Percentiles rank a stretch among this genome's conserved stretches.
These are phyloP conservation scores for Pardalotus punctatus DNA, from an alignment of 2,113 vertebrate species.

Conservation along the genomic window DNA sequence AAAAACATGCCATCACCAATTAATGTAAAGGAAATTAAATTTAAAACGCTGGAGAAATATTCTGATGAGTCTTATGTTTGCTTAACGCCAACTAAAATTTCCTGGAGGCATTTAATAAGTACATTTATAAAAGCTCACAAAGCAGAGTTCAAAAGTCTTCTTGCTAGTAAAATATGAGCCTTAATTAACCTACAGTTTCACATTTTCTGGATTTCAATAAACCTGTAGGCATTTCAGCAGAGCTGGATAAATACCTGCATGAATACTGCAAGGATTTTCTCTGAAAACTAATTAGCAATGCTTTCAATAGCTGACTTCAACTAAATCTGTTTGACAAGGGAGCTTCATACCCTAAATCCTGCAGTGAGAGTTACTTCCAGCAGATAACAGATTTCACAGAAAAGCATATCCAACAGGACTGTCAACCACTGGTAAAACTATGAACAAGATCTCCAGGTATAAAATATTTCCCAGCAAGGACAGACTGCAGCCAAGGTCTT, in stretches of 20 bases:
- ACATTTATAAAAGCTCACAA: constrained; percentile 63
- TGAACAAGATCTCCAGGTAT: not conserved
- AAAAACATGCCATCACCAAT: not conserved
- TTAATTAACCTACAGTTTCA: constrained; percentile 68
- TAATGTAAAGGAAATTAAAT: constrained; percentile 49
- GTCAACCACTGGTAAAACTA: not conserved
- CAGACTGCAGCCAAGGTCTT: not conserved
- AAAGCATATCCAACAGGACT: not conserved
- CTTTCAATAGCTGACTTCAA: constrained; percentile 48
- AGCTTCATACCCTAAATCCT: constrained; percentile 40
- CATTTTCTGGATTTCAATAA: constrained; percentile 68
- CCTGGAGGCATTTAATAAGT: constrained; percentile 64
- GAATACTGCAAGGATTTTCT: constrained; percentile 57
- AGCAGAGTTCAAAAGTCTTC: constrained; percentile 63
- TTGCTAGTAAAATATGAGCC: constrained; percentile 55
- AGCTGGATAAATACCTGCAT: constrained; percentile 69
- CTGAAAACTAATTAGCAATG: constrained; percentile 67
- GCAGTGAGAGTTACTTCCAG: constrained; percentile 16
- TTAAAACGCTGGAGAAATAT: constrained; percentile 46
- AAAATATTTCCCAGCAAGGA: not conserved
- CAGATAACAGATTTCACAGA: constrained; percentile 5
- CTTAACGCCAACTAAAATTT: constrained; percentile 33
- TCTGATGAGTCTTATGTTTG: constrained; percentile 46
- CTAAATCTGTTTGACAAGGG: constrained; percentile 39
- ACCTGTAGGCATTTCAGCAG: constrained; percentile 61